Conservation (phyloP, 2,113 vertebrate species). For the Aramus guarauna region DNA sequence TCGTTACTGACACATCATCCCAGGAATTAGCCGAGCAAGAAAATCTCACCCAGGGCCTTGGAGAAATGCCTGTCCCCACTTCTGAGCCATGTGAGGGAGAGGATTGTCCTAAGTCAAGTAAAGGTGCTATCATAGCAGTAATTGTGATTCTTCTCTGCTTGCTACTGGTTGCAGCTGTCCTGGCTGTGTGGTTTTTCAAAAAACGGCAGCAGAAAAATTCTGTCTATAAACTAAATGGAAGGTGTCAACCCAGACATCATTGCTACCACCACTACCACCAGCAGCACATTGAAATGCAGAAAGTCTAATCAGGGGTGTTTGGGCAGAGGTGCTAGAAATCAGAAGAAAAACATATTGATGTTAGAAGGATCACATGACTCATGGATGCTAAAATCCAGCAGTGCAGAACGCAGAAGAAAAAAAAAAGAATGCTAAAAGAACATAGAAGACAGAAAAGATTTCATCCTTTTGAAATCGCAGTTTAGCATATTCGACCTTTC, state of each 20-base stretch:
- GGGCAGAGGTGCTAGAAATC: not conserved
- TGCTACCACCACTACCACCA: constrained; percentile 83
- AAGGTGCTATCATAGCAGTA: constrained; percentile 82
- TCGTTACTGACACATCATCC: constrained; percentile 34
- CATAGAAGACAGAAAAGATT: constrained; percentile 11
- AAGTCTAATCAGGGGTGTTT: constrained; percentile 66
- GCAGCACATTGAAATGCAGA: constrained; percentile 96
- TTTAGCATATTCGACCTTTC: not conserved
- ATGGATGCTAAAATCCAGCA: constrained; percentile 54
- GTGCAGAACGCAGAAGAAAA: constrained; percentile 40
- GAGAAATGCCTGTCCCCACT: constrained; percentile 66
- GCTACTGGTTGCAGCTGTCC: constrained; percentile 67
- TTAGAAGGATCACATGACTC: constrained; percentile 19
- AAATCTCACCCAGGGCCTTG: constrained; percentile 72
- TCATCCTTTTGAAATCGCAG: not conserved
- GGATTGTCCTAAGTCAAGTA: constrained; percentile 69
- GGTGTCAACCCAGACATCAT: constrained; percentile 77
- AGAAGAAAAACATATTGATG: not conserved
- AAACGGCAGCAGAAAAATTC: constrained; percentile 89
- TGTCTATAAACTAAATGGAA: constrained; percentile 89
- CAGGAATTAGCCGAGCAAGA: constrained; percentile 67
- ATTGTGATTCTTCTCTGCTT: constrained; percentile 81
- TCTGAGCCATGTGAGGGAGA: constrained; percentile 68
- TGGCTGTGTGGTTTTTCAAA: constrained; percentile 87
- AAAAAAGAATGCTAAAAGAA: constrained; percentile 35